Evolutionary conservation across 2,113 vertebrate species (phyloP).

Genomic region (Semicossyphus pulcher): DNA sequence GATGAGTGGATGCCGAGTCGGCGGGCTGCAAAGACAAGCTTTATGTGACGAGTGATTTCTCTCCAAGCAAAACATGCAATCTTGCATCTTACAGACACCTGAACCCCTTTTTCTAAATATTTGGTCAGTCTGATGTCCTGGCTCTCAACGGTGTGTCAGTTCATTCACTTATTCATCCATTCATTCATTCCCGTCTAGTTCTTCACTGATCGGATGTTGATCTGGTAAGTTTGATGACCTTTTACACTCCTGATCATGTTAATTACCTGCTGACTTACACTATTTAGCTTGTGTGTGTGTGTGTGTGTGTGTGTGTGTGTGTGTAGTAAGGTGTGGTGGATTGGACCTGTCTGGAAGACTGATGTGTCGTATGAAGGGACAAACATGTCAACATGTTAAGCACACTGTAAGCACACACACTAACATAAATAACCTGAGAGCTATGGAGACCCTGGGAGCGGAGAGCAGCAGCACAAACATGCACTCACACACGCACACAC

Average conservation of each 20-base stretch:
- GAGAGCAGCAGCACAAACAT: constrained; percentile 55
- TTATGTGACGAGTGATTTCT: constrained; percentile 48
- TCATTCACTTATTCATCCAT: constrained; percentile 1
- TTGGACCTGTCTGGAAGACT: constrained; percentile 78
- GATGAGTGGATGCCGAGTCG: constrained; percentile 21
- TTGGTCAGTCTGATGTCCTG: constrained; percentile 27
- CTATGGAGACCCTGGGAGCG: constrained; percentile 78
- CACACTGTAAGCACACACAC: constrained; percentile 60
- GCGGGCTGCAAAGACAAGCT: constrained; percentile 46
- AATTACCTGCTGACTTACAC: no score
- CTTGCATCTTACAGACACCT: constrained; percentile 20
- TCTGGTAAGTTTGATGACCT: constrained; percentile 5
- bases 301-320: constrained; percentile 1
- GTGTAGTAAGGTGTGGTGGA: constrained; percentile 21
- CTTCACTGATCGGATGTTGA: constrained; percentile 18
- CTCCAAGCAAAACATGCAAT: constrained; percentile 69
- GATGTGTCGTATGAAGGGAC: constrained; percentile 62
- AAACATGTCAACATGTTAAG: constrained; percentile 44
- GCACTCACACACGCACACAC: constrained; percentile 16
- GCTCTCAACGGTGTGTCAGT: constrained; percentile 4
- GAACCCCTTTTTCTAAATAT: constrained; percentile 1
- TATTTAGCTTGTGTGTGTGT: neutral
- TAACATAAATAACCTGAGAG: constrained; percentile 82
- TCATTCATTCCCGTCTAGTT: neutral
- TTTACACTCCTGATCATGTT: neutral